phyloP scores from a whole-genome alignment of 2,888 invertebrate species.

The Trichogramma dendrolimi region DNA sequence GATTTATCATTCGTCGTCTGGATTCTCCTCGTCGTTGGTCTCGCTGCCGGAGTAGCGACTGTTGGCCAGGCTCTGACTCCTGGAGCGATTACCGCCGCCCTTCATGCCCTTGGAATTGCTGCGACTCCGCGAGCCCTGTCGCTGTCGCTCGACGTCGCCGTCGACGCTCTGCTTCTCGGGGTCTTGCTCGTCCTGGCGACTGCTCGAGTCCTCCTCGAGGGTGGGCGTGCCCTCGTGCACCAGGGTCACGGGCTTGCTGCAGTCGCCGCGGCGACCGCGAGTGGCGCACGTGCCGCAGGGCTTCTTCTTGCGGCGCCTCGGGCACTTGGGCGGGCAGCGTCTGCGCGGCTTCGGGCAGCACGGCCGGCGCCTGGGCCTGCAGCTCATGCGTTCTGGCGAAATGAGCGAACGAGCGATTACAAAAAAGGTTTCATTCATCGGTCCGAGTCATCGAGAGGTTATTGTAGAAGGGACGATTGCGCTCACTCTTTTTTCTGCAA shows the following conservation, averaged over 20 bases:
- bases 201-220: conserved; percentile 8
- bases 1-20: background rate
- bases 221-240: conserved; percentile 3
- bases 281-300: conserved; percentile 25
- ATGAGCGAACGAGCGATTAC: too few species aligned
- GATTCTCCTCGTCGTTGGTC: conserved; percentile 5
- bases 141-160: background rate
- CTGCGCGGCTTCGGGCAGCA: background rate
- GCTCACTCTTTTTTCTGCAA: conserved; percentile 22
- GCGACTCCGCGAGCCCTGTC: conserved; percentile 3
- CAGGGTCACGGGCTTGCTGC: conserved; percentile 15
- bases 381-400: background rate
- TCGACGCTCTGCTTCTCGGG: conserved; percentile 4
- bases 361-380: background rate
- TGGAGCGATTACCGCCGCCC: conserved; percentile 10
- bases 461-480: background rate
- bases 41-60: conserved; percentile 19
- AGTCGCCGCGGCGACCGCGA: conserved; percentile 24
- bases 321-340: too few species aligned
- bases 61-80: conserved; percentile 13
- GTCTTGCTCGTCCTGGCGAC: conserved; percentile 9
- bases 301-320: conserved; percentile 15
- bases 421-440: too few species aligned
- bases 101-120: conserved; percentile 18
- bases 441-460: too few species aligned